A percentile compares a stretch with the other conserved stretches of the same genome.
Conservation (phyloP, 2,113 vertebrate genomes). For the Cranoglanis bouderius region DNA sequence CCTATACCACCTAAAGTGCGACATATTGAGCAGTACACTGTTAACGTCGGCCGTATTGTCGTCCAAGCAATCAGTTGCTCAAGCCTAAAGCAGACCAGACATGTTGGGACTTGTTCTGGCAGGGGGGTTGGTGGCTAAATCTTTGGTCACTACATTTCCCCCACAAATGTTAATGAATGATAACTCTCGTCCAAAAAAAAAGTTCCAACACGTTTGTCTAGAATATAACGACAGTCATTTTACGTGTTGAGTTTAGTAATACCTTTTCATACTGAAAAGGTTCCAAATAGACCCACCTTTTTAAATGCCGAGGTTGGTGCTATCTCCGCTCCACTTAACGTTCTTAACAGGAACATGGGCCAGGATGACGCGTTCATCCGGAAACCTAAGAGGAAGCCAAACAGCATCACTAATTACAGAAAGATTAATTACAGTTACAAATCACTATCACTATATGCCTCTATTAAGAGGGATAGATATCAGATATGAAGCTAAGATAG, state of each 20-base stretch:
- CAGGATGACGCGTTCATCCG: conserved; percentile 94
- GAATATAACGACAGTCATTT: too few relatives aligned
- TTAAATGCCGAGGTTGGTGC: conserved; percentile 88
- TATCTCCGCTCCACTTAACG: conserved; percentile 89
- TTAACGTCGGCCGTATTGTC: not conserved
- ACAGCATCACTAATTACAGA: not conserved
- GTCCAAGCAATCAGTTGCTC: too few relatives aligned
- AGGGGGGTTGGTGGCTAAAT: too few relatives aligned
- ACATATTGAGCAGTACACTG: not conserved
- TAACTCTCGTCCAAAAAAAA: not conserved
- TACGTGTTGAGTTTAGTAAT: too few relatives aligned
- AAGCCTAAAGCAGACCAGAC: too few relatives aligned
- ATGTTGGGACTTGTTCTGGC: too few relatives aligned
- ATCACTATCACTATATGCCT: not conserved
- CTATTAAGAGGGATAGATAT: not conserved
- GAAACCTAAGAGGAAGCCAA: conserved; percentile 75
- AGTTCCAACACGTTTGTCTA: too few relatives aligned
- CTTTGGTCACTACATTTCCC: not conserved
- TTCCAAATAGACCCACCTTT: conserved; percentile 73
- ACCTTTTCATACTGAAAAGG: too few relatives aligned
- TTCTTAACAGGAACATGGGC: conserved; percentile 94
- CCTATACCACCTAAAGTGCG: too few relatives aligned
- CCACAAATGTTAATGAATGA: too few relatives aligned
- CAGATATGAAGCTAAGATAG: not conserved
- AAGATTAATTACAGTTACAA: not conserved